Conservation (phyloP, 2,888 invertebrate genomes). For the Andrena fulva region DNA sequence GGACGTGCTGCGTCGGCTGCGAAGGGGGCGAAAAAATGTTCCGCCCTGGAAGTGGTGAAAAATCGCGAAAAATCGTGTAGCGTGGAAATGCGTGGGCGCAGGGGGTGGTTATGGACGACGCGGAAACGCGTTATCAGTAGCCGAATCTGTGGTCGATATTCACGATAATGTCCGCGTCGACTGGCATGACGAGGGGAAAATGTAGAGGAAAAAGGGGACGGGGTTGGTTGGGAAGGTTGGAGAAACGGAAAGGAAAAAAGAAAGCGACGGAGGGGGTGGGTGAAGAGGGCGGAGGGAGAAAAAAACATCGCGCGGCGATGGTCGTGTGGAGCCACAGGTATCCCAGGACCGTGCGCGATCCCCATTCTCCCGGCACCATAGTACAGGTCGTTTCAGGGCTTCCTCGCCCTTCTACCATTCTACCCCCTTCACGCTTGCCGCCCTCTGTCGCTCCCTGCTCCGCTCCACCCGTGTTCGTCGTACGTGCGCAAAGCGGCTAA, state of each 20-base stretch:
- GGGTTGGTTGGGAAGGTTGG: not conserved
- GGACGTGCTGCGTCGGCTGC: too few species aligned
- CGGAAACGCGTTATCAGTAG: constrained; percentile 60
- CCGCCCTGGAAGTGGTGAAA: not conserved
- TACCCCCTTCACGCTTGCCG: constrained; percentile 13
- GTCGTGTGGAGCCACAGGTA: constrained; percentile 71
- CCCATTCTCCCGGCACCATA: constrained; percentile 53
- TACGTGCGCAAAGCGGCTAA: constrained; percentile 45
- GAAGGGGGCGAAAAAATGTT: not conserved
- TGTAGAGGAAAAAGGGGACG: constrained; percentile 24
- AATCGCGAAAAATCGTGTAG: not conserved
- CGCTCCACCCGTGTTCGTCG: constrained; percentile 7
- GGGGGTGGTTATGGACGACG: not conserved
- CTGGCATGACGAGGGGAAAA: constrained; percentile 45
- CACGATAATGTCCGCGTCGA: constrained; percentile 62
- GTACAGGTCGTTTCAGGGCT: constrained; percentile 59
- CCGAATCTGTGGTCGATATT: constrained; percentile 68
- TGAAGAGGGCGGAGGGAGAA: constrained; percentile 22
- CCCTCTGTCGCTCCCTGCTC: not conserved
- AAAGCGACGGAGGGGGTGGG: not conserved
- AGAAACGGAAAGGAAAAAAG: constrained; percentile 8
- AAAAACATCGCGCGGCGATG: constrained; percentile 54
- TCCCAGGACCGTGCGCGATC: constrained; percentile 58
- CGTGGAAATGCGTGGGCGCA: not conserved
- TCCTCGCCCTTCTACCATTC: constrained; percentile 10